Base-by-base conservation (phyloP, 2,888 invertebrate species). In the Chrysolina oricalcia region DNA sequence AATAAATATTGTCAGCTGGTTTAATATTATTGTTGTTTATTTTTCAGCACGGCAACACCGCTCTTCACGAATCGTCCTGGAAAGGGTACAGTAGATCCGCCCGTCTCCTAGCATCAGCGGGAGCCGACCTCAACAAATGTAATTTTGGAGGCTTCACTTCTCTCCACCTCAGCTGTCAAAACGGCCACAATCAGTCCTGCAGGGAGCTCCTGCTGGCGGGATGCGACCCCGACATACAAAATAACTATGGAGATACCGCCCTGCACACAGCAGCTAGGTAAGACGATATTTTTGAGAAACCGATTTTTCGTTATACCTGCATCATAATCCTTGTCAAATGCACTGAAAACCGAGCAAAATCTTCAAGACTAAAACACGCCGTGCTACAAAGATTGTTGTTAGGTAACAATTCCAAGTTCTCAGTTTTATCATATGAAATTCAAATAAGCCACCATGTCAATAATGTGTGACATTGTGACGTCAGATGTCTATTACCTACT, bases 181-280 rank as follows among this genome's bases (percentile, higher is more conserved):
- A 97, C 89, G 98, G 98, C 0, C 98, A 98, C 90, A 98, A 98
- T 90, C 98, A 98, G 90, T 95, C 96, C 81, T 96, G 96, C 84
- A 89, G 98, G 70, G 96, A 97, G 86, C 90, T 98, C 13, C 91
- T 98, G 59, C 91, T 97, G 82, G 95, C 96, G 10, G 96, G 96
- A 0, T 96, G 96, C 76, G 94, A 95, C 87, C 94, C 97, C 0
- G 96, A 98, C 88, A 90, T 95, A 75, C 96, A 96, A 88, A 98
- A 98, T 87, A 97, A 97, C 89, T 98, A 98, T 87, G 98, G 98
- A 6, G 98, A 98, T 87, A 97, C 98, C 0, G 94, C 98, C 0
- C 91, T 98, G 35, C 98, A 98, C 89, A 98, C 98, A 3, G 96
- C 97, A 1, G 97, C 97, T 6, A 92, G 98, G 35, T 98, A 98